These are phyloP conservation scores for Mus caroli DNA, from an alignment of 2,797 vertebrate species.

Conservation along the genomic window DNA sequence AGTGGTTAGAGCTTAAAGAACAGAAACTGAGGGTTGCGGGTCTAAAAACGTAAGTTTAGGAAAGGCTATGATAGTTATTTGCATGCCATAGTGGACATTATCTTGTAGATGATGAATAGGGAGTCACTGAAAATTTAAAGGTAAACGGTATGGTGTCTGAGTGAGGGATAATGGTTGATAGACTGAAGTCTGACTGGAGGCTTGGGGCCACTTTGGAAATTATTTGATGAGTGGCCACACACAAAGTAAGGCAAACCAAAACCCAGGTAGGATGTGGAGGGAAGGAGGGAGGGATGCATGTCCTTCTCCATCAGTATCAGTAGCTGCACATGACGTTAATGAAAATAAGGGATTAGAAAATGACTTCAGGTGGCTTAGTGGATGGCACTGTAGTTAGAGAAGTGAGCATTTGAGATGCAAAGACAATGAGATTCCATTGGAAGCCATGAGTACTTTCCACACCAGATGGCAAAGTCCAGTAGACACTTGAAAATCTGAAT, in stretches of 20 bases:
- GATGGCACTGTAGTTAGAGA: background rate
- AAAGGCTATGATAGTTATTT: background rate
- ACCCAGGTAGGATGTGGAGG: background rate
- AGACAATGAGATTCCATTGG: background rate
- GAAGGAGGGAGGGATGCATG: background rate
- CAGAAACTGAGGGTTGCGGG: background rate
- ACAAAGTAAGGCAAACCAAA: background rate
- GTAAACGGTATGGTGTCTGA: background rate
- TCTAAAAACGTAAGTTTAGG: constrained; percentile 6
- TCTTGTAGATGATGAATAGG: background rate
- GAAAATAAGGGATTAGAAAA: background rate
- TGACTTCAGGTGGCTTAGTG: background rate
- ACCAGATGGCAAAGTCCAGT: background rate
- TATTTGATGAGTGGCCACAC: background rate
- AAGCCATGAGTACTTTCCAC: constrained; percentile 20
- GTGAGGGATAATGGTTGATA: background rate
- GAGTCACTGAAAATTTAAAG: background rate
- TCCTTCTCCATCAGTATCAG: background rate
- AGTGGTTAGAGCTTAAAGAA: background rate
- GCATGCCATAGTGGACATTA: background rate
- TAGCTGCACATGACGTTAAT: background rate
- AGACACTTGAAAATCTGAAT: constrained; percentile 14
- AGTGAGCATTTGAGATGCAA: background rate
- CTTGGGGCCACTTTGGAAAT: background rate
- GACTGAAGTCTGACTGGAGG: background rate